Percentiles rank a stretch among this genome's conserved stretches.
Evolutionary conservation across 2,797 vertebrate genomes (phyloP).

Genomic region (Lacerta bilineata): DNA sequence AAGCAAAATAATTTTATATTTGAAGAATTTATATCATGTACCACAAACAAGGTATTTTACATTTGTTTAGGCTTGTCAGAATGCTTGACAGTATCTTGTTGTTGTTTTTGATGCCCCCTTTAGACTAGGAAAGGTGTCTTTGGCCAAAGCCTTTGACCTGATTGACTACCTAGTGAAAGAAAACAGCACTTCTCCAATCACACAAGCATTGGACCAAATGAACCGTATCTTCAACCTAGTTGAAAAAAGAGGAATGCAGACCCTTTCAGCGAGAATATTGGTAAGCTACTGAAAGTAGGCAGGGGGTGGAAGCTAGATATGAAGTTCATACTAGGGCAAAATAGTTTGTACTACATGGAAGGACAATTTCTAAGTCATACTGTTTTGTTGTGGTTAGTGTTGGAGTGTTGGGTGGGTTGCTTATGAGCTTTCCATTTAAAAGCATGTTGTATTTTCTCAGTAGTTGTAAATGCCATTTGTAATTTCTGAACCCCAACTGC

Average conservation of each 20-base stretch:
- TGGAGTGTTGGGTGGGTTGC: neutral
- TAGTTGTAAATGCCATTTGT: neutral
- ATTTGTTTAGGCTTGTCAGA: neutral
- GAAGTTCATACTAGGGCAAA: neutral
- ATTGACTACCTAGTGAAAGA: slow-evolving; percentile 86
- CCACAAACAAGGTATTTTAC: neutral
- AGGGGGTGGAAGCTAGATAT: neutral
- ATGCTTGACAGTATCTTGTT: slow-evolving; percentile 26
- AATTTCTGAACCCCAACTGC: neutral
- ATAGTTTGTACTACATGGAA: neutral
- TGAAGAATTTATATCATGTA: neutral
- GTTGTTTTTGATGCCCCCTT: slow-evolving; percentile 42
- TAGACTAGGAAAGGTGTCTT: slow-evolving; percentile 88
- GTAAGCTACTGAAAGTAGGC: slow-evolving; percentile 76
- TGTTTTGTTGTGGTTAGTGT: neutral
- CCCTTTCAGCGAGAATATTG: slow-evolving; percentile 81
- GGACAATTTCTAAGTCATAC: neutral
- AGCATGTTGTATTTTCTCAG: neutral
- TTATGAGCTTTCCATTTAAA: neutral
- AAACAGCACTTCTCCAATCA: slow-evolving; percentile 85
- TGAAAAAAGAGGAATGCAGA: slow-evolving; percentile 85
- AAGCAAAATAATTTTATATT: neutral
- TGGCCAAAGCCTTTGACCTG: slow-evolving; percentile 85
- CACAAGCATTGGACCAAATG: slow-evolving; percentile 88
- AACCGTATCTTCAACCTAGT: slow-evolving; percentile 84